Percentiles rank a stretch among this genome's conserved stretches.
Conservation (phyloP, 2,113 vertebrate genomes). For the Hyperopisus bebe region DNA sequence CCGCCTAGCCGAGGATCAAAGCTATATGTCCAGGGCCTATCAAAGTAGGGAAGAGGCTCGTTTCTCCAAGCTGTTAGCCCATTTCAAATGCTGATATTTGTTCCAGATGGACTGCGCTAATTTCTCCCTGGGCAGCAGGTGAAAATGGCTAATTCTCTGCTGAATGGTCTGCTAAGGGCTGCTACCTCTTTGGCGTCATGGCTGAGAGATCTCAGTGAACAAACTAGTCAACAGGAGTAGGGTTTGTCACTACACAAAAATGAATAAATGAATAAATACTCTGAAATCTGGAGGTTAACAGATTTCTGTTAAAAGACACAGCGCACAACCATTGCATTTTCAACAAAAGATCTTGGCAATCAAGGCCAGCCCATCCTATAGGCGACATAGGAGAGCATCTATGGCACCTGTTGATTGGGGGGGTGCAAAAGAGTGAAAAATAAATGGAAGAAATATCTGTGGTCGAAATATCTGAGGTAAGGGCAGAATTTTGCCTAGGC, state of each 20-base stretch:
- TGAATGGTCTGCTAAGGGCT: background rate
- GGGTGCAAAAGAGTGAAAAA: background rate
- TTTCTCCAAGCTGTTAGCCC: background rate
- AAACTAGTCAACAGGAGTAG: background rate
- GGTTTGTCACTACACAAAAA: background rate
- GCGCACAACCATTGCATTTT: background rate
- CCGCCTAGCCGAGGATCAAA: constrained; percentile 18
- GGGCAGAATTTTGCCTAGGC: background rate
- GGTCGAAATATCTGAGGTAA: background rate
- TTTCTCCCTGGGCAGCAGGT: background rate
- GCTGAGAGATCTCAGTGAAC: background rate
- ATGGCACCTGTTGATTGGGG: background rate
- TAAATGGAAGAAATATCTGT: background rate
- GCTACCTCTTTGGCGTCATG: background rate
- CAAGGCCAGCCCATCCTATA: background rate
- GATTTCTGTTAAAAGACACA: background rate
- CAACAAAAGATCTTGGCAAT: background rate
- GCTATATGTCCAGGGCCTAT: background rate
- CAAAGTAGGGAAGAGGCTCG: constrained; percentile 7
- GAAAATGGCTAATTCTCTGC: background rate
- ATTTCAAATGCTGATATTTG: background rate
- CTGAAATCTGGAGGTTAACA: background rate
- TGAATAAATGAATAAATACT: background rate
- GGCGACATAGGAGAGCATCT: background rate
- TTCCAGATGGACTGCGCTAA: background rate